Evolutionary conservation across 2,888 invertebrate species (phyloP).

Genomic region (Andrena camellia): DNA sequence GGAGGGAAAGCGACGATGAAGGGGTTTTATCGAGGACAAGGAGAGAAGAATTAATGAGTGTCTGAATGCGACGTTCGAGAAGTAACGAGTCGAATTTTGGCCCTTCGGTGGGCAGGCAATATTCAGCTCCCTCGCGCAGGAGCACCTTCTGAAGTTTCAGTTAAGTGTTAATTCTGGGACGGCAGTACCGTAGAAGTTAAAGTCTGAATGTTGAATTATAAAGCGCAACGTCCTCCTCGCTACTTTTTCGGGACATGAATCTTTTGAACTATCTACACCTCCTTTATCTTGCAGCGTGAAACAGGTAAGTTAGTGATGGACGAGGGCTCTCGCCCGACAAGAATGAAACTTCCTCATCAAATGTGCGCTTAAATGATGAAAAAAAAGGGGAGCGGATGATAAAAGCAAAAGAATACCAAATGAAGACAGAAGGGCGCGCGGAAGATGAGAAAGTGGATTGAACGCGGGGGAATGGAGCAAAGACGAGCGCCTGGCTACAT

Average conservation of each 20-base stretch:
- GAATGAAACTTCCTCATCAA: constrained; percentile 27
- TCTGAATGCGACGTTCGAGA: neutral
- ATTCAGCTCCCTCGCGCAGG: too few relatives aligned
- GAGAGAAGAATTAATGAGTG: neutral
- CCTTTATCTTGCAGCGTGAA: constrained; percentile 7
- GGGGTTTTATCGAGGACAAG: neutral
- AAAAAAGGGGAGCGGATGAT: neutral
- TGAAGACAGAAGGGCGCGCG: neutral
- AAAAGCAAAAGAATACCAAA: constrained; percentile 23
- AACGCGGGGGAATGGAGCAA: constrained; percentile 1
- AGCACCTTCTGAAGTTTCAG: too few relatives aligned
- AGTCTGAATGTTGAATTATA: constrained; percentile 7
- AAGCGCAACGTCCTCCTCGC: constrained; percentile 11
- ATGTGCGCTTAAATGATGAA: constrained; percentile 38
- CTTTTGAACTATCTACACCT: neutral
- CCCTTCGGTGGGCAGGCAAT: too few relatives aligned
- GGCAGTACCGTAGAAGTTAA: neutral
- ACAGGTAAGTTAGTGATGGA: neutral
- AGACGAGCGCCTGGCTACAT: constrained; percentile 22
- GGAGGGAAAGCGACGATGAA: neutral
- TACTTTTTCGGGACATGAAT: neutral
- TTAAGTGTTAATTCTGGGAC: too few relatives aligned
- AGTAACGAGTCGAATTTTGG: neutral
- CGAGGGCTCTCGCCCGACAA: neutral
- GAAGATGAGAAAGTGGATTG: constrained; percentile 8